phyloP scores from a whole-genome alignment of 2,888 invertebrate genomes.

The Smittia aterrima region DNA sequence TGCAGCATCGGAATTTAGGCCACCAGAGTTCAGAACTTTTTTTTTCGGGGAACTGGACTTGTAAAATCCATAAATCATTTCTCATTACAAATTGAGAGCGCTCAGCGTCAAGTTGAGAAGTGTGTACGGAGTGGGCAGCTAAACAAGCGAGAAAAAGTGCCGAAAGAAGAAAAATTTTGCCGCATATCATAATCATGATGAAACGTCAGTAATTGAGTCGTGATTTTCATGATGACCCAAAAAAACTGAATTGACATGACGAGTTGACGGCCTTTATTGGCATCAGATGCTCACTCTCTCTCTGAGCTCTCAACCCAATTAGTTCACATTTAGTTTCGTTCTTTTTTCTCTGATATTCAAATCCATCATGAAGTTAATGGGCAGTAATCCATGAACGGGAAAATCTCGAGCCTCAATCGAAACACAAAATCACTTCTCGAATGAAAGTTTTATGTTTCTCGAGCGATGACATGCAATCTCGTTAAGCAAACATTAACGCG shows the following conservation, averaged over 20 bases:
- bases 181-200: neutral
- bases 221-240: no score
- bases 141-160: neutral
- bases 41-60: neutral
- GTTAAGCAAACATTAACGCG: neutral
- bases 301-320: no score
- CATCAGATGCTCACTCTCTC: no score
- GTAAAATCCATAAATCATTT: neutral
- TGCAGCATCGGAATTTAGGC: neutral
- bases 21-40: conserved; percentile 11
- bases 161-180: neutral
- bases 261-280: no score
- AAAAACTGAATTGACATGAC: no score
- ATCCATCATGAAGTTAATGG: no score
- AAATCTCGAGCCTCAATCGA: no score
- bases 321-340: no score
- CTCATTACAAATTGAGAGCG: neutral
- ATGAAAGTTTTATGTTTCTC: neutral
- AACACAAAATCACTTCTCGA: neutral
- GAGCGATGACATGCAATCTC: conserved; percentile 2
- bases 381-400: no score
- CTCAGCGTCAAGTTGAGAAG: neutral
- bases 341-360: no score
- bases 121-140: neutral
- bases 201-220: conserved; percentile 8